Conservation (phyloP, 2,113 vertebrate species). For the Paramormyrops kingsleyae region DNA sequence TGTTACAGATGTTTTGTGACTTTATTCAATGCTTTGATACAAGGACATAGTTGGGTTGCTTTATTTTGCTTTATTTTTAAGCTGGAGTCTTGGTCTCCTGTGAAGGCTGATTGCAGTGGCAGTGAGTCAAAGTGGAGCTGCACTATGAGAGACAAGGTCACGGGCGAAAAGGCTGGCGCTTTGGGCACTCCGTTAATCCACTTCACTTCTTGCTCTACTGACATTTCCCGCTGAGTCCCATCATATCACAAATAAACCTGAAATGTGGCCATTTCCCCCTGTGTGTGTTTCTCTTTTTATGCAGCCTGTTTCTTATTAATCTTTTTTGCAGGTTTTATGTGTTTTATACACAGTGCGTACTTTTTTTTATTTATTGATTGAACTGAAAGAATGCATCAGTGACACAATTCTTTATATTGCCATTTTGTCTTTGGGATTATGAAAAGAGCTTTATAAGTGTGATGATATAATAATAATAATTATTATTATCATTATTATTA, state of each 20-base stretch:
- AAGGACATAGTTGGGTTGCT: neutral
- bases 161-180: conserved; percentile 40
- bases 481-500: neutral
- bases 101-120: conserved; percentile 45
- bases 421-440: neutral
- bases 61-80: conserved; percentile 6
- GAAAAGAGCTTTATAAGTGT: neutral
- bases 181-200: conserved; percentile 45
- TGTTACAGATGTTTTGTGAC: neutral
- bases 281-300: neutral
- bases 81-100: conserved; percentile 44
- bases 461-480: neutral
- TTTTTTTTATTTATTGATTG: neutral
- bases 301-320: neutral
- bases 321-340: neutral
- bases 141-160: conserved; percentile 46
- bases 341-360: neutral
- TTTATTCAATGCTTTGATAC: neutral
- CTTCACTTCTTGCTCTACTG: conserved; percentile 37
- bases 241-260: conserved; percentile 32
- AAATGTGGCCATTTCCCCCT: neutral
- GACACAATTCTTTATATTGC: neutral
- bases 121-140: conserved; percentile 30
- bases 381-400: neutral
- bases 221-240: conserved; percentile 35